Evolutionary conservation across 2,797 vertebrate genomes (phyloP).

Genomic region (Alectoris magna): DNA sequence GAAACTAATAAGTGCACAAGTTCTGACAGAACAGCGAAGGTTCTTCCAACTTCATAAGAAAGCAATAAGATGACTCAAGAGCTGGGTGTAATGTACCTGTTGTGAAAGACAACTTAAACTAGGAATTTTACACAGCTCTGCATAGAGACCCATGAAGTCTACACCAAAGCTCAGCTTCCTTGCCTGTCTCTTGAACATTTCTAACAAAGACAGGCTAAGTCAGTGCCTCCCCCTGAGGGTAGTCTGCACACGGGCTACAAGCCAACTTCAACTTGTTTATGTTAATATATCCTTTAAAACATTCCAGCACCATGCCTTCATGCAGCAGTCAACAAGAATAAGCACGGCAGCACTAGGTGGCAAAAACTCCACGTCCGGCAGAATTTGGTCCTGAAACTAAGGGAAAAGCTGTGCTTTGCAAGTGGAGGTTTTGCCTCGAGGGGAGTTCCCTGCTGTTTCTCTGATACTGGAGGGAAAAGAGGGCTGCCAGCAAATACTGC

Average conservation of each 20-base stretch:
- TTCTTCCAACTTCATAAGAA: background rate
- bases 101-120: background rate
- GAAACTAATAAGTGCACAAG: background rate
- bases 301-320: background rate
- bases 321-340: background rate
- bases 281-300: background rate
- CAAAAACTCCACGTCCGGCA: background rate
- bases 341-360: background rate
- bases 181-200: background rate
- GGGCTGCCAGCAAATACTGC: background rate
- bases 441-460: background rate
- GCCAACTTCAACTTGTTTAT: background rate
- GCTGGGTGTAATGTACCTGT: background rate
- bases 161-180: background rate
- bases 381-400: background rate
- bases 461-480: background rate
- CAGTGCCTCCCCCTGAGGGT: background rate
- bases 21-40: background rate
- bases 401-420: background rate
- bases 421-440: background rate
- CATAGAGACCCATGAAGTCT: accelerated
- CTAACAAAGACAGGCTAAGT: background rate
- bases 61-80: background rate
- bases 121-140: background rate
- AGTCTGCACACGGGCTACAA: background rate